Percentiles rank a stretch among this genome's conserved stretches.
These are phyloP conservation scores for Phrixothrix hirtus DNA, from an alignment of 2,888 invertebrate genomes.

Conservation along the genomic window DNA sequence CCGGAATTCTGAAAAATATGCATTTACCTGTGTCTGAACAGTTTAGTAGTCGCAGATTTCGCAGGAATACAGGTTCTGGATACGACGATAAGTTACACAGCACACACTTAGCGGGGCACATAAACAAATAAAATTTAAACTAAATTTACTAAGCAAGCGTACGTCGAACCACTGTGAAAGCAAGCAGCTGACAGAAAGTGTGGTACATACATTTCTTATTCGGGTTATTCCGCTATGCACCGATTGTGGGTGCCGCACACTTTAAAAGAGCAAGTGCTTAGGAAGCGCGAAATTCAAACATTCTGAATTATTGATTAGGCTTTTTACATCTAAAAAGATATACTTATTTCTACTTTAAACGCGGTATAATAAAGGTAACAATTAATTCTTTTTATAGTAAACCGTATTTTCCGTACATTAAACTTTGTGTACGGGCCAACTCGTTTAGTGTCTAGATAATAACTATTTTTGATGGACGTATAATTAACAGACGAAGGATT, in stretches of 20 bases:
- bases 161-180: constrained; percentile 68
- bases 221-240: constrained; percentile 44
- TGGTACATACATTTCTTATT: constrained; percentile 48
- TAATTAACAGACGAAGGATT: too few species aligned
- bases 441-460: too few species aligned
- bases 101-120: constrained; percentile 55
- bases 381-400: too few species aligned
- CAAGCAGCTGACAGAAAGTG: constrained; percentile 68
- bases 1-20: constrained; percentile 36
- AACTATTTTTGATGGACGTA: too few species aligned
- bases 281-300: constrained; percentile 51
- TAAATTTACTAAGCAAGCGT: constrained; percentile 57
- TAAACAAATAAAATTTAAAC: constrained; percentile 56
- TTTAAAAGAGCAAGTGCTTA: constrained; percentile 42
- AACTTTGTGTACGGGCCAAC: too few species aligned
- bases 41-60: constrained; percentile 35
- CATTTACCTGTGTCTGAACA: constrained; percentile 42
- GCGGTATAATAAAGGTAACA: too few species aligned
- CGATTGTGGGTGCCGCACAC: constrained; percentile 45
- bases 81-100: constrained; percentile 47
- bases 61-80: constrained; percentile 41
- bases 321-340: constrained; percentile 2
- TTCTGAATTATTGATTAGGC: constrained; percentile 52
- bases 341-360: neutral
- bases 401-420: too few species aligned